Evolutionary conservation across 2,888 invertebrate genomes (phyloP).

Genomic region (Xanthostigma xanthostigma): DNA sequence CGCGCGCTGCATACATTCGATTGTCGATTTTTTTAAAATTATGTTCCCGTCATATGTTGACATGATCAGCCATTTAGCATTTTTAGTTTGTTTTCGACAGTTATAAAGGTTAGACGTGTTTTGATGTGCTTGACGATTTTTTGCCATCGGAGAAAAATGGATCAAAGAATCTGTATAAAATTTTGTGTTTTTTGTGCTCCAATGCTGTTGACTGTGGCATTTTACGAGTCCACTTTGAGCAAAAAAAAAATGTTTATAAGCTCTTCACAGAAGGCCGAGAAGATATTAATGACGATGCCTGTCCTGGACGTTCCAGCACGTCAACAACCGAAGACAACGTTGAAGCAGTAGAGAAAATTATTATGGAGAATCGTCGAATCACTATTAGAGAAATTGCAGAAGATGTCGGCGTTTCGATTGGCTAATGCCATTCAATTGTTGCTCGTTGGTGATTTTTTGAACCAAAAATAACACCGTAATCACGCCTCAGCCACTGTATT

Average conservation of each 20-base stretch:
- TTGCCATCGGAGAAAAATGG: background rate
- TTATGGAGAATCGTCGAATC: conserved; percentile 12
- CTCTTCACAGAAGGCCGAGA: conserved; percentile 11
- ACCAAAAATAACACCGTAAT: conserved; percentile 8
- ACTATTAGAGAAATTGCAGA: conserved; percentile 10
- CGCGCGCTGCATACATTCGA: no score
- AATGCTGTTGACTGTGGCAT: background rate
- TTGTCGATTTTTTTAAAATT: no score
- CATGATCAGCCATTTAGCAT: no score
- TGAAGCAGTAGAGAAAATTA: conserved; percentile 15
- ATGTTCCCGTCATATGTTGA: no score
- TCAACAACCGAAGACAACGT: conserved; percentile 17
- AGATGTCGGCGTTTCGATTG: conserved; percentile 5
- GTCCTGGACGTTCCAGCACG: conserved; percentile 15
- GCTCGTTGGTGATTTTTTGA: no score
- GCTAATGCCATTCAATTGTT: conserved; percentile 5
- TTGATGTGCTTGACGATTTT: background rate
- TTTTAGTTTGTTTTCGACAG: no score
- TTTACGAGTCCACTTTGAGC: background rate
- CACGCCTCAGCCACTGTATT: conserved; percentile 11
- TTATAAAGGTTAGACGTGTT: background rate
- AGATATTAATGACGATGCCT: conserved; percentile 12
- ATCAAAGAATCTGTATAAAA: background rate
- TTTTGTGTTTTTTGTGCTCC: no score
- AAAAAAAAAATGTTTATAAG: conserved; percentile 5